Base-by-base conservation (phyloP, 2,113 vertebrate species). In the Lophius piscatorius region DNA sequence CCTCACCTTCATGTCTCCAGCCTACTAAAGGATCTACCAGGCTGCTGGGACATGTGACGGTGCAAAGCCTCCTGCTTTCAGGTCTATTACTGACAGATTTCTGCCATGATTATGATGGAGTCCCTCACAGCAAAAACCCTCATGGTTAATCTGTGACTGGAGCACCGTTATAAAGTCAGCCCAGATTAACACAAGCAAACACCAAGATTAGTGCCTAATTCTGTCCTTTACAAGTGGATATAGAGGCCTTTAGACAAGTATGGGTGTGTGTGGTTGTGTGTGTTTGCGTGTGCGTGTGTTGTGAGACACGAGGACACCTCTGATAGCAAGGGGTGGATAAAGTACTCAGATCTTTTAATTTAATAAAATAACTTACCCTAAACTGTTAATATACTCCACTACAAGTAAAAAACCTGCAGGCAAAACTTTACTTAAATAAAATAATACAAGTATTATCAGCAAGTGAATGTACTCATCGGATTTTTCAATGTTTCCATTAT, bases 161-260 rank as follows among this genome's bases (percentile, higher is more conserved):
- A 68, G 48, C 45, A 29, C 34, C 49, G 52, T 67, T 68, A 45
- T 16, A 65, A 44, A 42, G 52, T 50, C 72, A 38, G 44, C 78
- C 52, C 35, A 73, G 67, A 80, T 82, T 83, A 83, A 80, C 64
- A 38, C 41, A 33, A 42, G 57, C 62, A 67, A 71, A 86, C n/a
- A 9, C 46, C 48, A 47, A 85, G 86, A 88, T 88, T 87, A 86
- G 47, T 11, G 42, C 47, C 72, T 76, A 79, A 79, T 64, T 85
- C 23, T 47, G 63, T 66, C 56, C 61, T 60, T 45, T 67, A 41
- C 31, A 54, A 62, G 54, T 68, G 69, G 58, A 54, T 64, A 51
- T 52, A 29, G 45, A 62, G 63, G 35, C 36, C 49, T 12, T 51
- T n/a, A 5, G 33, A 40, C 54, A 14, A 59, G 44, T 16, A 18